phyloP scores from a whole-genome alignment of 2,113 vertebrate genomes.

The Oceanites oceanicus region DNA sequence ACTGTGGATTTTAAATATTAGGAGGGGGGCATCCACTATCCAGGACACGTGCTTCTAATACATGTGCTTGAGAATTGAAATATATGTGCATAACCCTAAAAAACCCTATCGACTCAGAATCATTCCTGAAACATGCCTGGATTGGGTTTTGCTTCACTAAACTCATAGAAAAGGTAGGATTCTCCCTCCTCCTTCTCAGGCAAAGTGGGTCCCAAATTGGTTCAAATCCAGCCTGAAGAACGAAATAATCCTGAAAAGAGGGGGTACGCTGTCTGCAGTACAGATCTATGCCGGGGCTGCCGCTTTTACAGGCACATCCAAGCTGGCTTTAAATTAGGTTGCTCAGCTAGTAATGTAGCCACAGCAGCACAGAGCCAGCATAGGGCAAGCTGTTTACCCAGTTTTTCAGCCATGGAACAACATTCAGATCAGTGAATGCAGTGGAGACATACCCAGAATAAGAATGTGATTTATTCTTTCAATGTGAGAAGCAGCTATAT shows the following conservation, averaged over 20 bases:
- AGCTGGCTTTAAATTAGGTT: slow-evolving; percentile 1
- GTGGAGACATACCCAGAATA: slow-evolving; percentile 54
- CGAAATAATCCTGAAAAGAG: background rate
- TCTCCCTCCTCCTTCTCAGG: background rate
- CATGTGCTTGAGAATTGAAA: background rate
- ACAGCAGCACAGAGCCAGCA: background rate
- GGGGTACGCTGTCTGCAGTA: background rate
- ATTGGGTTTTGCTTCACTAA: background rate
- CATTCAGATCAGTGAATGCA: slow-evolving; percentile 53
- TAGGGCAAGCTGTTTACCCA: slow-evolving; percentile 44
- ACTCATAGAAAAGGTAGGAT: background rate
- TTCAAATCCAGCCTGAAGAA: background rate
- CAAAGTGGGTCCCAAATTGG: background rate
- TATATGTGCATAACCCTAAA: background rate
- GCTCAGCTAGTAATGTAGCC: background rate
- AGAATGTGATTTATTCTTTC: slow-evolving; percentile 68
- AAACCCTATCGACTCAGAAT: background rate
- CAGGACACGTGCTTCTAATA: background rate
- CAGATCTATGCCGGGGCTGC: background rate
- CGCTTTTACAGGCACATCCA: background rate
- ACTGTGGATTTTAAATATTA: background rate
- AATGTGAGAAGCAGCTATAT: slow-evolving; percentile 58
- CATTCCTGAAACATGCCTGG: background rate
- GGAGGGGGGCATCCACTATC: background rate
- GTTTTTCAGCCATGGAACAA: slow-evolving; percentile 49